These are phyloP conservation scores for Athene noctua DNA, from an alignment of 2,113 vertebrate species.

Conservation along the genomic window DNA sequence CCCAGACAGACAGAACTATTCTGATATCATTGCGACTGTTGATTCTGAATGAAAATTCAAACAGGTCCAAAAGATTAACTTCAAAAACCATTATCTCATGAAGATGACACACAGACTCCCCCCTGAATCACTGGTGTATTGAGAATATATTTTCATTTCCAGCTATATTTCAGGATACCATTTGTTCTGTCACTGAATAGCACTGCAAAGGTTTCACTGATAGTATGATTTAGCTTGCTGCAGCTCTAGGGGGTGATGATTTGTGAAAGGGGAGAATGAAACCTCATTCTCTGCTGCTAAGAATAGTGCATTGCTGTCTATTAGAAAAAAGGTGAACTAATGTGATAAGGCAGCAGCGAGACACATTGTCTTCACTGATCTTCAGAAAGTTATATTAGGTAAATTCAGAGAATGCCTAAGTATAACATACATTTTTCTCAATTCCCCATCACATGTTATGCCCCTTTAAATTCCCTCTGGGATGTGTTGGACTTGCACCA, in stretches of 20 bases:
- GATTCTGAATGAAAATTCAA: not conserved
- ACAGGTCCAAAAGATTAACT: not conserved
- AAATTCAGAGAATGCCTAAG: not conserved
- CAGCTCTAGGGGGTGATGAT: not conserved
- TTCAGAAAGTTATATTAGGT: not conserved
- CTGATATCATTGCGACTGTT: not conserved
- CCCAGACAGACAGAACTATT: not conserved
- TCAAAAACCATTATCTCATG: not conserved
- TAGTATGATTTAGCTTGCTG: not conserved
- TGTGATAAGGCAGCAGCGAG: constrained; percentile 4
- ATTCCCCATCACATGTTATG: not conserved
- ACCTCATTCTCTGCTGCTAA: not conserved
- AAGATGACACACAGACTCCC: not conserved
- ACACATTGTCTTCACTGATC: not conserved
- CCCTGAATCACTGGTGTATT: not conserved
- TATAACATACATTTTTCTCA: not conserved
- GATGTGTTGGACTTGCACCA: not conserved
- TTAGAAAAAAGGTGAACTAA: constrained; percentile 28
- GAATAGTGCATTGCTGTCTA: not conserved
- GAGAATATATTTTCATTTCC: not conserved
- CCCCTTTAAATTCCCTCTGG: not conserved
- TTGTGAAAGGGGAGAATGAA: constrained; percentile 18
- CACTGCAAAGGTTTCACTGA: not conserved
- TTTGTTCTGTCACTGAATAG: not conserved
- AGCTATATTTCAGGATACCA: not conserved